Percentiles rank a stretch among this genome's conserved stretches.
Conservation (phyloP, 2,797 vertebrate genomes). For the Smutsia temminckii region DNA sequence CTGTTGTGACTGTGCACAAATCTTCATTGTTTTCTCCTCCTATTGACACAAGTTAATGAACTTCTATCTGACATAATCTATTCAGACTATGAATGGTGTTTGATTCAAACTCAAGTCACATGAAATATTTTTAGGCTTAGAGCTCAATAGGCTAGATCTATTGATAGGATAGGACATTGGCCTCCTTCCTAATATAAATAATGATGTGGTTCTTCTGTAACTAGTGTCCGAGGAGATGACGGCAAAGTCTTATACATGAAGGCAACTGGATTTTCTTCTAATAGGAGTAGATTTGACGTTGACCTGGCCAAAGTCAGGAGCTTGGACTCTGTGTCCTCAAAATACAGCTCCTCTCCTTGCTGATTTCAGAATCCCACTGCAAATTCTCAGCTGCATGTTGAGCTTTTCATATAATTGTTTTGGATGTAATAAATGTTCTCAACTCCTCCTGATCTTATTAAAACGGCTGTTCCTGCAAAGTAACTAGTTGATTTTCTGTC, state of each 20-base stretch:
- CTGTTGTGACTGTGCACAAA: not conserved
- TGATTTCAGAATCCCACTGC: not conserved
- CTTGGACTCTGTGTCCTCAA: not conserved
- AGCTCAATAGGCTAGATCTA: not conserved
- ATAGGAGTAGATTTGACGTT: not conserved
- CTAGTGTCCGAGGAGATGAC: not conserved
- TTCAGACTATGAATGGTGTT: not conserved
- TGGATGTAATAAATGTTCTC: not conserved
- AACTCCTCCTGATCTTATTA: constrained; percentile 9
- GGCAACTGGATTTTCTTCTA: not conserved
- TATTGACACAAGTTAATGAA: not conserved
- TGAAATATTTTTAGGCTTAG: not conserved
- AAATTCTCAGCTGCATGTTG: not conserved
- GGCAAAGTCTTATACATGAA: not conserved
- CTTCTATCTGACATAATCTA: not conserved
- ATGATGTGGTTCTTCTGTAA: not conserved
- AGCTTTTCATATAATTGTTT: not conserved
- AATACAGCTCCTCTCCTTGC: not conserved
- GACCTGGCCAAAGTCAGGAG: not conserved
- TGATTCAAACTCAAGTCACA: constrained; percentile 10
- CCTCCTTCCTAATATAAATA: not conserved
- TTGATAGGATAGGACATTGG: not conserved
- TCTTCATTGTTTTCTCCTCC: not conserved
- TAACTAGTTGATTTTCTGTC: constrained; percentile 21
- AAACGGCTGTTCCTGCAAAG: not conserved